phyloP scores from a whole-genome alignment of 2,113 vertebrate genomes.

The Thinocorus orbignyianus region DNA sequence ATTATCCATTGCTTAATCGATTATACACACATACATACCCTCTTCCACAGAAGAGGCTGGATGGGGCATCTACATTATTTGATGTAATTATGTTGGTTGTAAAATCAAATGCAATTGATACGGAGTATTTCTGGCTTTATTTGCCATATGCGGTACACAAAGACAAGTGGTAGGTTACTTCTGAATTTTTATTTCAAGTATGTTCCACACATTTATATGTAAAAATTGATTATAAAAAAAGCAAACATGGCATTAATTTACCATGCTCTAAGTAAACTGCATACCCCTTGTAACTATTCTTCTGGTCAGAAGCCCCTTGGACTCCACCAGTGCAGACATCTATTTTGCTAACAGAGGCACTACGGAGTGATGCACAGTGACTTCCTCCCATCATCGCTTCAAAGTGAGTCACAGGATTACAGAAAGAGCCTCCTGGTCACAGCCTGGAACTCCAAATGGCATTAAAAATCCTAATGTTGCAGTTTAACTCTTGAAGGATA shows the following conservation, averaged over 20 bases:
- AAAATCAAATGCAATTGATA: conserved; percentile 10
- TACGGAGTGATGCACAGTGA: background rate
- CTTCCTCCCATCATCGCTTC: background rate
- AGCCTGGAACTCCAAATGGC: background rate
- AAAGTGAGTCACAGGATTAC: background rate
- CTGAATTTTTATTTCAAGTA: conserved; percentile 26
- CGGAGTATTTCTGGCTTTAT: background rate
- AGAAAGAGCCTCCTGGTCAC: background rate
- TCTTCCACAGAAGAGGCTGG: background rate
- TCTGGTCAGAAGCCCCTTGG: background rate
- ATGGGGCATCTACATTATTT: background rate
- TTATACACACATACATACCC: background rate
- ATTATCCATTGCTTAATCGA: background rate
- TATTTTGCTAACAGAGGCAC: background rate
- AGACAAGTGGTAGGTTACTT: background rate
- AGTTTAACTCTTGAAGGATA: background rate
- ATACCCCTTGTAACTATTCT: background rate
- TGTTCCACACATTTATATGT: background rate
- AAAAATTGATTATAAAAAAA: background rate
- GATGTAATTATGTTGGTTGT: background rate
- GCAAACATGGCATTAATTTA: background rate
- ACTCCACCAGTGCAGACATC: background rate
- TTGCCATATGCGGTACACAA: background rate
- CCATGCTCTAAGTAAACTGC: background rate
- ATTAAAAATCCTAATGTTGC: background rate